These are phyloP conservation scores for Xylophagus ater DNA, from an alignment of 2,888 invertebrate species.

Conservation along the genomic window DNA sequence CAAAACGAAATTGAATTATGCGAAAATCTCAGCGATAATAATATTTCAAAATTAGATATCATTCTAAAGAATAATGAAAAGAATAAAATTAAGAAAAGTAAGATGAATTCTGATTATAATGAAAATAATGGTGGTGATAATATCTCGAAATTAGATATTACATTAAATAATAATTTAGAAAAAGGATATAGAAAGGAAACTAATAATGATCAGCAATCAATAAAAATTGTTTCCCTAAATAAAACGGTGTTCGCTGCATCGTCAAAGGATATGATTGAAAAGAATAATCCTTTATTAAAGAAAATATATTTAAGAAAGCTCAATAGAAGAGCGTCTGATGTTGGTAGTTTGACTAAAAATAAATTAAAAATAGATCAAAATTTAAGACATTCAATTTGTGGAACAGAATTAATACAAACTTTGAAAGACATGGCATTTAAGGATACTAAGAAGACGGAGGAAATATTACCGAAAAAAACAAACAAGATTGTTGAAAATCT, in stretches of 20 bases:
- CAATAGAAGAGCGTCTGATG: constrained; percentile 17
- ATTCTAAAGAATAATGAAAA: not conserved
- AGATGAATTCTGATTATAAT: too few species aligned
- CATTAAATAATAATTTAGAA: not conserved
- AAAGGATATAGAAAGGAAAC: constrained; percentile 2
- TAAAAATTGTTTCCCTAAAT: not conserved
- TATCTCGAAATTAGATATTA: constrained; percentile 1
- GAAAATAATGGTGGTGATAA: not conserved
- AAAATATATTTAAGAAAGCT: constrained; percentile 18
- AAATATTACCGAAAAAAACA: too few species aligned
- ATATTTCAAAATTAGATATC: constrained; percentile 2
- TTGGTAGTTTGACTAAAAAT: constrained; percentile 9
- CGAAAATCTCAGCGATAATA: too few species aligned
- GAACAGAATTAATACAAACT: constrained; percentile 14
- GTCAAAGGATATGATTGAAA: too few species aligned
- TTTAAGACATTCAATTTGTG: constrained; percentile 17
- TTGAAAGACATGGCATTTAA: too few species aligned
- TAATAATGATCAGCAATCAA: not conserved
- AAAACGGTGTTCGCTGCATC: too few species aligned
- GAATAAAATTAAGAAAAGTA: too few species aligned
- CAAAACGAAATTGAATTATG: too few species aligned
- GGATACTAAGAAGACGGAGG: too few species aligned
- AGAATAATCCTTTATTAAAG: constrained; percentile 16
- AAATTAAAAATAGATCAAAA: constrained; percentile 7
- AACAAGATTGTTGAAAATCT: too few species aligned